phyloP scores from a whole-genome alignment of 2,797 vertebrate species.

The Oryzias sinensis region DNA sequence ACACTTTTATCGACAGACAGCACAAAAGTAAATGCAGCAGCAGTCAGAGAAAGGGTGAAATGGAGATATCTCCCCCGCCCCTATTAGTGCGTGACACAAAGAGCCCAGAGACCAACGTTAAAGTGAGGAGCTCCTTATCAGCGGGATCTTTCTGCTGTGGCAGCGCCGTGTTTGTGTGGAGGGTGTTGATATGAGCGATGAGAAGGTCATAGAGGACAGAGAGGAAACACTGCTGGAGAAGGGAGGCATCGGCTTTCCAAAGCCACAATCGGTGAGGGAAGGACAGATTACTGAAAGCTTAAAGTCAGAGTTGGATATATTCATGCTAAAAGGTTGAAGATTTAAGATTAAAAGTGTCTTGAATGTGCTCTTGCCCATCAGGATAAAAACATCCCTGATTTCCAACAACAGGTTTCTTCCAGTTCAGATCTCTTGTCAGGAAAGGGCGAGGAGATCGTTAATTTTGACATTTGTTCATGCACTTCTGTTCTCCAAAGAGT shows the following conservation, averaged over 20 bases:
- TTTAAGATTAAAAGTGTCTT: background rate
- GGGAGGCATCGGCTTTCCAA: constrained; percentile 49
- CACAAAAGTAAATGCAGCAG: constrained; percentile 45
- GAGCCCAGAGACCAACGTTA: constrained; percentile 43
- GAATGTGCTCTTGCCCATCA: background rate
- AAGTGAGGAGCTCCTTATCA: constrained; percentile 59
- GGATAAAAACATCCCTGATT: background rate
- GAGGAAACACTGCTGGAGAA: constrained; percentile 21
- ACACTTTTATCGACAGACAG: constrained; percentile 10
- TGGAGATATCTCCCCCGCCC: constrained; percentile 57
- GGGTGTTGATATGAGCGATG: constrained; percentile 55
- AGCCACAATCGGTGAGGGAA: constrained; percentile 47
- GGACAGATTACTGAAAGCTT: constrained; percentile 21
- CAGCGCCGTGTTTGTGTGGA: constrained; percentile 17
- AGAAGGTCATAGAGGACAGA: constrained; percentile 72
- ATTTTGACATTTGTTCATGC: background rate
- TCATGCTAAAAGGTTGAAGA: background rate
- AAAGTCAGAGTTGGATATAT: constrained; percentile 22
- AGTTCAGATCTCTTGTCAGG: background rate
- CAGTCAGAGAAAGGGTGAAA: constrained; percentile 45
- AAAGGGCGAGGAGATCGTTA: background rate
- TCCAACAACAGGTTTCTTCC: background rate
- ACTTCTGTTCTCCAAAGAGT: background rate
- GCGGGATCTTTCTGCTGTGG: constrained; percentile 44
- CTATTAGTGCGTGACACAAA: constrained; percentile 60